A percentile compares a stretch with the other conserved stretches of the same genome.
phyloP scores from a whole-genome alignment of 2,113 vertebrate species.

The Acinonyx jubatus region DNA sequence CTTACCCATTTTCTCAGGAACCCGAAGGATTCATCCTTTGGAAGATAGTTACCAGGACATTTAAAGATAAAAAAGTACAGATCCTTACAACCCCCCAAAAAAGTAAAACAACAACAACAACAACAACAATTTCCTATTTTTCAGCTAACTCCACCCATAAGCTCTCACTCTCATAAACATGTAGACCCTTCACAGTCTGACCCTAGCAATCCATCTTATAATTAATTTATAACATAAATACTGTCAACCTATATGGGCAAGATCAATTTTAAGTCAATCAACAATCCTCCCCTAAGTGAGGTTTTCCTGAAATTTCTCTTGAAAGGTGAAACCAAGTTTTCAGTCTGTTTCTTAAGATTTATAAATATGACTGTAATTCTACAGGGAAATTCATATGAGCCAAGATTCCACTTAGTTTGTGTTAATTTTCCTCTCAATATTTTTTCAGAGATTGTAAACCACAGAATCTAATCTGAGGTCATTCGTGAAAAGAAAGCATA shows the following conservation, averaged over 20 bases:
- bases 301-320: conserved; percentile 24
- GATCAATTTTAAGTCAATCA: not conserved
- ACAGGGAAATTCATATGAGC: not conserved
- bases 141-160: not conserved
- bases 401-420: not conserved
- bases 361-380: conserved; percentile 2
- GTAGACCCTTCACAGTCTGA: not conserved
- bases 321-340: not conserved
- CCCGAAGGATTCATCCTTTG: not conserved
- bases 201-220: not conserved
- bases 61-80: not conserved
- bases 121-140: not conserved
- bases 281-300: not conserved
- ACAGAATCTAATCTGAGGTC: not conserved
- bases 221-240: conserved; percentile 7
- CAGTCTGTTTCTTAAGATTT: not conserved
- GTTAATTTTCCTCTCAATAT: not conserved
- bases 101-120: not conserved
- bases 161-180: not conserved
- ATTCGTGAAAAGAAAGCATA: not conserved
- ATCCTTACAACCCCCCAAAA: not conserved
- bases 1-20: not conserved
- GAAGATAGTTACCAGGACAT: not conserved
- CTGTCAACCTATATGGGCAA: not conserved
- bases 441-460: not conserved